Conservation (phyloP, 2,113 vertebrate species). For the Cyanistes caeruleus region DNA sequence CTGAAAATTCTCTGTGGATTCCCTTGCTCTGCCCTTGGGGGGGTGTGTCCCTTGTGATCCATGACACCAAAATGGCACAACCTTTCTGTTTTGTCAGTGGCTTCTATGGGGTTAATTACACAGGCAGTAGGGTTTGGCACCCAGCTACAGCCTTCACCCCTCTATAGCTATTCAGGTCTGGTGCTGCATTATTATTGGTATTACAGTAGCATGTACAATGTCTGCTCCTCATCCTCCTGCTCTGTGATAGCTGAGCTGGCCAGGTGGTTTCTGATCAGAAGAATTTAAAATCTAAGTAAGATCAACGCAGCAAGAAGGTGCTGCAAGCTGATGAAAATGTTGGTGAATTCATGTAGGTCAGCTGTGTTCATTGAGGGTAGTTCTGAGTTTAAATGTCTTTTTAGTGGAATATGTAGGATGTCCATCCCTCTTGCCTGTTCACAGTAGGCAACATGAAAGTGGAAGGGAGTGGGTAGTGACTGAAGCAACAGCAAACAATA, state of each 20-base stretch:
- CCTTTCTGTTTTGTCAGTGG: not conserved
- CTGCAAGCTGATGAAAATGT: not conserved
- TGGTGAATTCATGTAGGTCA: not conserved
- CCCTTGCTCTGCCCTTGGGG: not conserved
- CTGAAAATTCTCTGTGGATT: not conserved
- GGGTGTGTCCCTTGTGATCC: not conserved
- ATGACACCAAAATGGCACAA: not conserved
- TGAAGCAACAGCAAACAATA: fast-evolving
- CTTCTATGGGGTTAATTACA: not conserved
- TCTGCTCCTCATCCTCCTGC: not conserved
- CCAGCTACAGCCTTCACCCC: not conserved
- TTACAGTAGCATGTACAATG: not conserved
- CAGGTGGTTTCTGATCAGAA: not conserved
- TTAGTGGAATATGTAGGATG: not conserved
- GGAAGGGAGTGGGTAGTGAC: not conserved
- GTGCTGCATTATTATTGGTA: not conserved
- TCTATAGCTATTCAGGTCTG: not conserved
- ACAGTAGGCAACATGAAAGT: not conserved
- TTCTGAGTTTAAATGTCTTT: not conserved
- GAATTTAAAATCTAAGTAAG: not conserved
- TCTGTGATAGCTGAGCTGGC: not conserved
- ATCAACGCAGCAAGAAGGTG: not conserved
- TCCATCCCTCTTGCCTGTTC: not conserved
- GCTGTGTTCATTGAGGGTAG: not conserved
- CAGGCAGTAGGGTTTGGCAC: not conserved